Percentiles rank a stretch among this genome's conserved stretches.
Evolutionary conservation across 1,140 invertebrate genomes (phyloP).

Genomic region (Apis cerana): DNA sequence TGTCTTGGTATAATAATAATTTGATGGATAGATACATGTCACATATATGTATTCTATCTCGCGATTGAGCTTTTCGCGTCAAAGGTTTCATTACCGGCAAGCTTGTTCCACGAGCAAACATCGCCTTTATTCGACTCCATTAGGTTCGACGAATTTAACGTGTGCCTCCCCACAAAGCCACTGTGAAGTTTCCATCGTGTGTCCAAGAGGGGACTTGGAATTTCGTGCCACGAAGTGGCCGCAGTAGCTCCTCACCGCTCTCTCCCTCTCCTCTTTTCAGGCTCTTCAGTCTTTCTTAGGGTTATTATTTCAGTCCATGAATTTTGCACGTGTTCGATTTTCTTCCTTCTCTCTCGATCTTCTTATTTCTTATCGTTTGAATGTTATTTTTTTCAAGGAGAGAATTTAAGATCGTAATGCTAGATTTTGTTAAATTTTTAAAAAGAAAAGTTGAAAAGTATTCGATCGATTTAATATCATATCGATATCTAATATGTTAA

Average conservation of each 20-base stretch:
- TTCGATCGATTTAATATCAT: no score
- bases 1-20: not conserved
- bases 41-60: not conserved
- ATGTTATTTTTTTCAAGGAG: no score
- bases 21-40: not conserved
- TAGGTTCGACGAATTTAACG: conserved; percentile 52
- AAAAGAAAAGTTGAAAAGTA: no score
- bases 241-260: not conserved
- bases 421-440: no score
- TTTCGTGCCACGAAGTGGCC: conserved; percentile 35
- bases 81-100: conserved; percentile 36
- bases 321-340: no score
- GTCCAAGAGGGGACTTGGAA: conserved; percentile 26
- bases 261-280: not conserved
- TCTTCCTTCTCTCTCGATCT: no score
- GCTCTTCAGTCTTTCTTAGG: no score
- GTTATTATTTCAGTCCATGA: no score
- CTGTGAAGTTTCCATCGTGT: conserved; percentile 14
- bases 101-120: conserved; percentile 5
- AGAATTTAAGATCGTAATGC: no score
- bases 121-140: conserved; percentile 50
- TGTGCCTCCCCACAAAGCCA: conserved; percentile 17
- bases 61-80: not conserved
- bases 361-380: no score
- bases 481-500: no score